phyloP scores from a whole-genome alignment of 1,140 invertebrate genomes.

The Tigriopus japonicus region DNA sequence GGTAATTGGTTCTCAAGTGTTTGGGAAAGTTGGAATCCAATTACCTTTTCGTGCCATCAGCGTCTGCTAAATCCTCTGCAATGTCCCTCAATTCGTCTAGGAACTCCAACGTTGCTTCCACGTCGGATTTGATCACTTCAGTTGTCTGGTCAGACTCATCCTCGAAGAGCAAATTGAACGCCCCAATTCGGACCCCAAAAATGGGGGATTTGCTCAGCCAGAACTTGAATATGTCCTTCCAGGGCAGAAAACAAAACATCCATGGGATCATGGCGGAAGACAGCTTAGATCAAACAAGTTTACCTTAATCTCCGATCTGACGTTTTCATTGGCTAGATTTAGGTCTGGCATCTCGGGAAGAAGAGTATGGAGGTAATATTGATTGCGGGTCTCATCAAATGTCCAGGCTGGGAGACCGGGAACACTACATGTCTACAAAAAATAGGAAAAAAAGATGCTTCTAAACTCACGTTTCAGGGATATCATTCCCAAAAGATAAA shows the following conservation, averaged over 20 bases:
- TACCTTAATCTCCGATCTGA: conserved; percentile 22
- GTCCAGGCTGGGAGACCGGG: conserved; percentile 39
- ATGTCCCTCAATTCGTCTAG: conserved; percentile 33
- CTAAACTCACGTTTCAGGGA: too few relatives aligned
- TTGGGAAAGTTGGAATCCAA: too few relatives aligned
- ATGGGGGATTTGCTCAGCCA: background rate
- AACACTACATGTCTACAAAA: conserved; percentile 23
- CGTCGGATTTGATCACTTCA: background rate
- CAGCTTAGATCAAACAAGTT: background rate
- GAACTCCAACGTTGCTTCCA: conserved; percentile 21
- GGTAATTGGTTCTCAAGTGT: too few relatives aligned
- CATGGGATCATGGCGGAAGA: too few relatives aligned
- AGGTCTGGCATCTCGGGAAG: conserved; percentile 38
- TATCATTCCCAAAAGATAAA: too few relatives aligned
- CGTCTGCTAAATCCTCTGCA: background rate
- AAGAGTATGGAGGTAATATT: conserved; percentile 44
- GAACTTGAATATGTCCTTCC: background rate
- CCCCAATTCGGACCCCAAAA: background rate
- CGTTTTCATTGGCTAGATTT: conserved; percentile 37
- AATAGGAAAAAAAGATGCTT: too few relatives aligned
- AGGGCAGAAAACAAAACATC: too few relatives aligned
- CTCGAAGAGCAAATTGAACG: conserved; percentile 1
- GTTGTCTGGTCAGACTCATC: background rate
- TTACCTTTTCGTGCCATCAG: background rate
- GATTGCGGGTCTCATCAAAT: conserved; percentile 30